phyloP scores from a whole-genome alignment of 2,888 invertebrate genomes.

The Matsumyia berberina region DNA sequence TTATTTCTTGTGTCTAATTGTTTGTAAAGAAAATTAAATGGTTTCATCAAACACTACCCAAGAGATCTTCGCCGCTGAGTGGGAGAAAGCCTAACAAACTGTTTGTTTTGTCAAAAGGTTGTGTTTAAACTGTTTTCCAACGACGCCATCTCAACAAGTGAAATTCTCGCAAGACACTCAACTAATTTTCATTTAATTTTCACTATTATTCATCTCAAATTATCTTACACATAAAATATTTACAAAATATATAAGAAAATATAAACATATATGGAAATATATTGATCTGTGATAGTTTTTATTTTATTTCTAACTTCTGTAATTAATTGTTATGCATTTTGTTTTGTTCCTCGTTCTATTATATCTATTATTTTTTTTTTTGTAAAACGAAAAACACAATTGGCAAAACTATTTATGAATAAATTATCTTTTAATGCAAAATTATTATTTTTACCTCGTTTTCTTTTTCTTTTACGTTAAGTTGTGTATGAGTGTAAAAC shows the following conservation, averaged over 20 bases:
- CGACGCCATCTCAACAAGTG: neutral
- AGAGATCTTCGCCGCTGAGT: neutral
- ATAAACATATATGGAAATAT: slow-evolving; percentile 64
- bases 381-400: slow-evolving; percentile 25
- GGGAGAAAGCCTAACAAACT: slow-evolving; percentile 38
- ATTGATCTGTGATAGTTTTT: slow-evolving; percentile 79
- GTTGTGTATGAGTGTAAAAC: slow-evolving; percentile 7
- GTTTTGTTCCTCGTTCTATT: slow-evolving; percentile 27
- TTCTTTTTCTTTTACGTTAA: neutral
- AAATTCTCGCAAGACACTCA: slow-evolving; percentile 20
- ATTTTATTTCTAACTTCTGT: slow-evolving; percentile 60
- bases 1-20: neutral
- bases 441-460: neutral
- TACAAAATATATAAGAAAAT: slow-evolving; percentile 54
- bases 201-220: slow-evolving; percentile 55
- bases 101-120: slow-evolving; percentile 3
- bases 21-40: slow-evolving; percentile 1
- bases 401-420: slow-evolving; percentile 43
- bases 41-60: too few species aligned
- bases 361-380: slow-evolving; percentile 15
- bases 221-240: slow-evolving; percentile 65
- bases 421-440: slow-evolving; percentile 17
- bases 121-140: neutral
- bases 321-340: slow-evolving; percentile 38
- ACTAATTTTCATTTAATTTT: slow-evolving; percentile 48